Base-by-base conservation (phyloP, 2,113 vertebrate species). In the Pogona vitticeps region DNA sequence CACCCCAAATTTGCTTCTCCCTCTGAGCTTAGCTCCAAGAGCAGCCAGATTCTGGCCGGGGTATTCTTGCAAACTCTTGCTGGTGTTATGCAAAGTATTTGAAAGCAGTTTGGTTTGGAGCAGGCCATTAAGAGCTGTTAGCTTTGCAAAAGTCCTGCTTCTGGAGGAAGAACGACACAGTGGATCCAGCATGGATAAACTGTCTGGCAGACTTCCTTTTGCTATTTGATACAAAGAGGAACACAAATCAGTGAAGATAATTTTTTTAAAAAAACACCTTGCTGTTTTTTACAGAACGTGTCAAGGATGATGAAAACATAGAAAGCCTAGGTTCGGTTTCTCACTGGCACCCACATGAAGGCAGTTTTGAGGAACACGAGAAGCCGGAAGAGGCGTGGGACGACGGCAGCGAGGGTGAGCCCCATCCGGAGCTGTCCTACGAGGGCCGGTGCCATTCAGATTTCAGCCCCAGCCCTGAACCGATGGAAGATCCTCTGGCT, bases 251-350 rank as follows among this genome's bases (percentile, higher is more conserved):
- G 40, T 40, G n/a, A 81, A 40, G 61, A 46, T 9, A 40, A 42
- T n/a, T n/a, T n/a, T n/a, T n/a, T 17, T 26, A n/a, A 26, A 67
- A 8, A 67, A 12, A 68, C 28, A 33, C 23, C 1, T 9, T 94
- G 82, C 92, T 92, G 33, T 94, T 94, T 42, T 8, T 65, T 9
- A 5, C 36, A 80, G 91, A 93, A 56, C 91, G 92, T 1, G 67
- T 12, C 46, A 92, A 94, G 36, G 92, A 94, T 76, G 90, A 92
- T 38, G 91, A 88, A 79, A 92, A 88, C 76, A 83, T 76, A 1
- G 90, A 46, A 0, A 52, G 86, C 46, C 91, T 88, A 36, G 63
- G 5, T 23, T 20, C 82, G 67, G 86, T 84, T 70, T 87, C 93
- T 40, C 18, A 1, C 77, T 94, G 91, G 91, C 90, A 88, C 0